Percentiles rank a stretch among this genome's conserved stretches.
These are phyloP conservation scores for Sinotaia quadrata DNA, from an alignment of 2,888 invertebrate species.

Conservation along the genomic window DNA sequence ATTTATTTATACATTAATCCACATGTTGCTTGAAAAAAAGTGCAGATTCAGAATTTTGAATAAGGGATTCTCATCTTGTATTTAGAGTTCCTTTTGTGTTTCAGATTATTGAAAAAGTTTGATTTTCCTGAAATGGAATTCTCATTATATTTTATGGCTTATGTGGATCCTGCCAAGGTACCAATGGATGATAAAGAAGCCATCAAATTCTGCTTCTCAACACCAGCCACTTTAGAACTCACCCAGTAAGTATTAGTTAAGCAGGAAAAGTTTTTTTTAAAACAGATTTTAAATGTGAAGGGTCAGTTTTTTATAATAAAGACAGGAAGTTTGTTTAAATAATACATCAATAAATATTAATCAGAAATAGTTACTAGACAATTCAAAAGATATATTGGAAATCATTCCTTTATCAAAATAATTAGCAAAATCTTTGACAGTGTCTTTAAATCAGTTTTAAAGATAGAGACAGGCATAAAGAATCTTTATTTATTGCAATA, in stretches of 20 bases:
- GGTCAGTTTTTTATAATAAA: too few relatives aligned
- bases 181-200: constrained; percentile 82
- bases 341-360: too few relatives aligned
- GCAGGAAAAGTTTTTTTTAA: neutral
- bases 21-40: too few relatives aligned
- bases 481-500: too few relatives aligned
- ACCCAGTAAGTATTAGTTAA: constrained; percentile 83
- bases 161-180: constrained; percentile 83
- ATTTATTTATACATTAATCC: too few relatives aligned
- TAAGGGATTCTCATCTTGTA: neutral
- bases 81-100: neutral
- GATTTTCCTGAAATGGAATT: constrained; percentile 93
- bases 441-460: too few relatives aligned
- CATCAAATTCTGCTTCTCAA: constrained; percentile 83
- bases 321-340: too few relatives aligned
- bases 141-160: constrained; percentile 92
- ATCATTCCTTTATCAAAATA: too few relatives aligned
- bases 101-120: constrained; percentile 83
- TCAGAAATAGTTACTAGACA: too few relatives aligned
- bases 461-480: too few relatives aligned
- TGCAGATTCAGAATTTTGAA: neutral
- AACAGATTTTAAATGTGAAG: neutral
- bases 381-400: too few relatives aligned
- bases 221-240: constrained; percentile 90
- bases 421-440: too few relatives aligned